These are phyloP conservation scores for Drosophila subquinaria DNA, from an alignment of 2,888 invertebrate genomes.

Conservation along the genomic window DNA sequence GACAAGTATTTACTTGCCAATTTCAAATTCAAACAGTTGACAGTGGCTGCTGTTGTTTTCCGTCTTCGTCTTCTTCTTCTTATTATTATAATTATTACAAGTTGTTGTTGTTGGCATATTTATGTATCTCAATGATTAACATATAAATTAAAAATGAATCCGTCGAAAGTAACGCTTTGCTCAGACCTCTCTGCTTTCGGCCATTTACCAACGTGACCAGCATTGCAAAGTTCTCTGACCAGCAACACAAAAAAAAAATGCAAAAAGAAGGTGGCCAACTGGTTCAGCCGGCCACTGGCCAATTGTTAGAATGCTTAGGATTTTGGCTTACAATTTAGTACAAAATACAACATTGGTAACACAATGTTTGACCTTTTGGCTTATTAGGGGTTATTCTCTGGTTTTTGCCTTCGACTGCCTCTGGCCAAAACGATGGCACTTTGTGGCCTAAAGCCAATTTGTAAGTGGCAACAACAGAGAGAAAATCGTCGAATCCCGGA, in stretches of 20 bases:
- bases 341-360: constrained; percentile 29
- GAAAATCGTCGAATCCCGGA: constrained; percentile 20
- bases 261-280: not conserved
- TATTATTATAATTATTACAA: constrained; percentile 7
- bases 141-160: constrained; percentile 72
- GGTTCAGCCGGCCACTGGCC: constrained; percentile 25
- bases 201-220: constrained; percentile 48
- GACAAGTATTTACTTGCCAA: constrained; percentile 31
- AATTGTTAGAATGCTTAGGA: constrained; percentile 29
- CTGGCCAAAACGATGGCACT: constrained; percentile 59
- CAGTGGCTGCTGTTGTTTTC: constrained; percentile 4
- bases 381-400: constrained; percentile 51
- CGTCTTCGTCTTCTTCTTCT: not conserved
- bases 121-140: constrained; percentile 62
- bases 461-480: constrained; percentile 68
- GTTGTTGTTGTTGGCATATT: constrained; percentile 35
- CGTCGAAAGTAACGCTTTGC: constrained; percentile 39
- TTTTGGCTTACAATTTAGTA: constrained; percentile 27
- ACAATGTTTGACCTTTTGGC: constrained; percentile 69
- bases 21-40: constrained; percentile 42
- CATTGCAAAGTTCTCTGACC: constrained; percentile 33
- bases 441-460: constrained; percentile 72
- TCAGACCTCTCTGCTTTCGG: constrained; percentile 19
- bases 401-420: constrained; percentile 6
- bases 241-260: not conserved